phyloP scores from a whole-genome alignment of 2,113 vertebrate genomes.

The Neomonachus schauinslandi region DNA sequence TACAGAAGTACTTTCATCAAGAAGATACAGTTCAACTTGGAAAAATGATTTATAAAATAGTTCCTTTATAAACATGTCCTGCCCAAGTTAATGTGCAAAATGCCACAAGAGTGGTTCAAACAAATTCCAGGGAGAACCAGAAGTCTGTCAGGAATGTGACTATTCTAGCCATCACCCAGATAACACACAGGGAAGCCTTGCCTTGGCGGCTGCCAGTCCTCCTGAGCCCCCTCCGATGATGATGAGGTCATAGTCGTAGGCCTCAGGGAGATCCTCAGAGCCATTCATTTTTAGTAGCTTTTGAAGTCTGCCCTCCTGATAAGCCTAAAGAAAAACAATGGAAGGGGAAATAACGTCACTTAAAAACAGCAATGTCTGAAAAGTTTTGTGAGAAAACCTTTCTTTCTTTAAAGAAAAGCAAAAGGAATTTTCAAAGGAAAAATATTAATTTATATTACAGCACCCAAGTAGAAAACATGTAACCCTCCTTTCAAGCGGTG shows the following conservation, averaged over 20 bases:
- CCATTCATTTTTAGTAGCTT: conserved; percentile 75
- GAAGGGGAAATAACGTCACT: not conserved
- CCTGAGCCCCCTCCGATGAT: conserved; percentile 91
- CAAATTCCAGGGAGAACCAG: not conserved
- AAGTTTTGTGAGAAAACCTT: not conserved
- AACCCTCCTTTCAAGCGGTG: not conserved
- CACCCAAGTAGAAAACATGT: not conserved
- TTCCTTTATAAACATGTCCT: not conserved
- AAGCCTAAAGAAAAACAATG: conserved; percentile 70
- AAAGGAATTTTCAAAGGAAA: not conserved
- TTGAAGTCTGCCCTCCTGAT: conserved; percentile 71
- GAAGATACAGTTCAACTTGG: not conserved
- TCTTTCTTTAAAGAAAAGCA: conserved; percentile 18
- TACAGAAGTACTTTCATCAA: not conserved
- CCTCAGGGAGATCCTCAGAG: accelerated
- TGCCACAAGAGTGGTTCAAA: not conserved
- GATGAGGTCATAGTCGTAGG: conserved; percentile 90
- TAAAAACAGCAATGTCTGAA: not conserved
- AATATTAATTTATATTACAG: not conserved
- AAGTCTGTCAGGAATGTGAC: accelerated
- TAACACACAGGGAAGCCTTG: conserved; percentile 46
- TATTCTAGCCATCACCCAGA: accelerated
- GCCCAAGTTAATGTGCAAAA: not conserved
- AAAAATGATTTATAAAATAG: not conserved
- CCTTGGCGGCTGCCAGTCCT: conserved; percentile 91